Conservation (phyloP, 2,797 vertebrate species). For the Sarcoramphus papa region DNA sequence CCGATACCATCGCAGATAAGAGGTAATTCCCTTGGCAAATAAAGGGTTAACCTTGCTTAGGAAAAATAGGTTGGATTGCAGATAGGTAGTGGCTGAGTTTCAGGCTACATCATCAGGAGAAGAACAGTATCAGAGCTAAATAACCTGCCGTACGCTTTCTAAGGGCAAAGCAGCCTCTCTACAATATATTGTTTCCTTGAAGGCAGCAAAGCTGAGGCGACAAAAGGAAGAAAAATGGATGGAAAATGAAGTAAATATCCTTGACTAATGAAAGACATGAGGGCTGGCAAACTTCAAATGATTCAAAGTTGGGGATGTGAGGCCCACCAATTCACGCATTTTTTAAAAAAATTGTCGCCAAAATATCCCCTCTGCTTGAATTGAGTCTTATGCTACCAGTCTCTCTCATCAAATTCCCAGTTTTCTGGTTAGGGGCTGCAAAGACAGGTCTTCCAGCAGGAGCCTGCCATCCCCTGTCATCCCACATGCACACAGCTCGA, state of each 20-base stretch:
- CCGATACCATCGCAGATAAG: neutral
- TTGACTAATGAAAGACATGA: neutral
- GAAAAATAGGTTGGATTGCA: neutral
- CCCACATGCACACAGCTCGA: accelerated
- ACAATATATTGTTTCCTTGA: neutral
- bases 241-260: slow-evolving; percentile 1
- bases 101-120: neutral
- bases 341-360: accelerated
- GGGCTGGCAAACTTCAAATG: neutral
- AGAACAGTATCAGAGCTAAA: neutral
- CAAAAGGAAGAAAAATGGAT: slow-evolving; percentile 26
- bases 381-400: neutral
- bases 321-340: neutral
- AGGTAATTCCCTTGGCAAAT: neutral
- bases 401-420: neutral
- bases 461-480: neutral
- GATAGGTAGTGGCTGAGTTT: neutral
- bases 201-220: neutral
- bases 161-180: neutral
- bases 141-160: accelerated
- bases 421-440: neutral
- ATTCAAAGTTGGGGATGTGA: neutral
- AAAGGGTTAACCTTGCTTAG: neutral
- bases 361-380: neutral
- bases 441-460: neutral